A percentile compares a stretch with the other conserved stretches of the same genome.
phyloP scores from a whole-genome alignment of 2,797 vertebrate species.

The Premnoplex brunnescens region DNA sequence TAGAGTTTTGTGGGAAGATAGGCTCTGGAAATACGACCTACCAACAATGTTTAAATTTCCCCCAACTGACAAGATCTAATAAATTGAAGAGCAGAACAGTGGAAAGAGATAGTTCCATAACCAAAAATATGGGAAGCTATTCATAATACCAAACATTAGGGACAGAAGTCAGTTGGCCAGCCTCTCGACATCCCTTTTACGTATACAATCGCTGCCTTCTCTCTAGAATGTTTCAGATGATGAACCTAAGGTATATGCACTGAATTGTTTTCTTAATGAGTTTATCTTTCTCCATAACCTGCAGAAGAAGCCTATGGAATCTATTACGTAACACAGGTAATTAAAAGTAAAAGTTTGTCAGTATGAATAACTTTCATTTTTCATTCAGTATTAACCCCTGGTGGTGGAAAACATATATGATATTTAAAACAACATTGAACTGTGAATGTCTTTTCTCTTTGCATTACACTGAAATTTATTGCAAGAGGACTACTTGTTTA shows the following conservation, averaged over 20 bases:
- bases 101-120: background rate
- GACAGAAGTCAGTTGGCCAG: background rate
- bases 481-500: background rate
- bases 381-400: background rate
- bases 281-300: background rate
- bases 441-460: background rate
- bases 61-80: background rate
- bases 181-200: background rate
- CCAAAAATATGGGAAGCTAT: background rate
- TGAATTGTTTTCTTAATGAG: background rate
- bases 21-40: background rate
- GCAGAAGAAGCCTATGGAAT: background rate
- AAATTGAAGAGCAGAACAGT: background rate
- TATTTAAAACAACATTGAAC: background rate
- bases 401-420: background rate
- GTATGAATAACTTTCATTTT: background rate
- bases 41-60: background rate
- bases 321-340: background rate
- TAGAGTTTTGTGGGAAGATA: background rate
- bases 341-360: background rate
- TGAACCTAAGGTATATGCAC: rapidly evolving
- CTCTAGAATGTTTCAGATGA: background rate
- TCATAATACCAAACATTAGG: background rate
- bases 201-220: background rate
- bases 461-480: background rate